These are phyloP conservation scores for Echinometra lucunter DNA, from an alignment of 53 echinoderm and acorn worm species.

Conservation along the genomic window DNA sequence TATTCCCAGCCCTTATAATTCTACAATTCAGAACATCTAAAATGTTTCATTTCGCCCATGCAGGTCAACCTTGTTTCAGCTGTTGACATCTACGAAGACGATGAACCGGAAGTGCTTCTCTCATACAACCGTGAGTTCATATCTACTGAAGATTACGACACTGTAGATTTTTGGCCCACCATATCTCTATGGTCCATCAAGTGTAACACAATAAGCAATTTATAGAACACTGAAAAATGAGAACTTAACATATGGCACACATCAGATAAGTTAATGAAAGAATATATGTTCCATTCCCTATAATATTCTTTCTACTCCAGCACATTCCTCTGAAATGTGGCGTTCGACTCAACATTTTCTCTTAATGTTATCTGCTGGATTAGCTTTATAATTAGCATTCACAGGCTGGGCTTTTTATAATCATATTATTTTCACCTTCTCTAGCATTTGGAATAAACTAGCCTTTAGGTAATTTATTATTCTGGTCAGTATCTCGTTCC, in stretches of 20 bases:
- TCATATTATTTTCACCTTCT: background rate
- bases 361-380: background rate
- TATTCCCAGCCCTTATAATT: too few relatives aligned
- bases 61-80: slow-evolving; percentile 93
- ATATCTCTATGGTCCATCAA: too few relatives aligned
- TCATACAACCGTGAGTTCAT: slow-evolving; percentile 96
- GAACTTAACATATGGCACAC: too few relatives aligned
- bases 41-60: background rate
- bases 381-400: background rate
- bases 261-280: too few relatives aligned
- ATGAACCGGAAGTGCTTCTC: slow-evolving; percentile 95
- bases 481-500: too few relatives aligned
- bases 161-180: background rate
- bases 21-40: background rate
- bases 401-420: background rate
- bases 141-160: slow-evolving; percentile 4
- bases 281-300: too few relatives aligned
- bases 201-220: too few relatives aligned
- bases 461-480: too few relatives aligned
- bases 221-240: too few relatives aligned
- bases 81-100: slow-evolving; percentile 98
- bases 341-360: too few relatives aligned
- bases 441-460: background rate
- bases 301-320: too few relatives aligned
- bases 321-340: too few relatives aligned